Base-by-base conservation (phyloP, 2,888 invertebrate species). In the Phengaris alcon region DNA sequence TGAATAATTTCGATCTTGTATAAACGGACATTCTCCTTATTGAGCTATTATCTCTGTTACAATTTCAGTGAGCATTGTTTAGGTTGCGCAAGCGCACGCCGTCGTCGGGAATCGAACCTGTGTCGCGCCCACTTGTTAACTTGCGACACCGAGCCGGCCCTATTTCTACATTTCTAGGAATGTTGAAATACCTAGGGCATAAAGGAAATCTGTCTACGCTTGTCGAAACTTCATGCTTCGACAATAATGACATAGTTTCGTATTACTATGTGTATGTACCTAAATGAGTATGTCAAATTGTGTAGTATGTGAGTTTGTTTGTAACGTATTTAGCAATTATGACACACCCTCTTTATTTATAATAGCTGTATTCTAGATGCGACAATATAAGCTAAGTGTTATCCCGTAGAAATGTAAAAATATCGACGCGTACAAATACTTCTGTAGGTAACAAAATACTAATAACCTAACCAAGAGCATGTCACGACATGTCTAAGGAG, bases 41-140 rank as follows among this genome's bases (percentile, higher is more conserved):
- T 51, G 70, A 22, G 51, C 72, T 52, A 72, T 72, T 72, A 72
- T 72, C 70, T 70, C 48, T 51, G 48, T 70, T 48, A 48, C 69
- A 15, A 70, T 69, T 55, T 46, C 69, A 72, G 51, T 70, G n/a
- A 55, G 57, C 75, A 75, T 75, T 75, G 75, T 75, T 75, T 51
- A 70, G 69, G 54, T 68, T 74, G 74, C 74, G 54, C 57, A 85
- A 86, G 75, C 76, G 83, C 35, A 35, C 35, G 35, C 35, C 81
- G 83, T 84, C 83, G 82, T 75, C 82, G 78, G 84, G 83, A 83
- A 79, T 77, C 81, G 83, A 83, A 82, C 80, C 79, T 74, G 74
- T 72, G 73, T 81, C 82, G 82, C 85, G 84, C 87, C 88, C 87
- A 86, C 86, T 86, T 85, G 87, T 82, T 81, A 80, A 68, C 74